phyloP scores from a whole-genome alignment of 2,113 vertebrate genomes.

The Acrocephalus kingi region DNA sequence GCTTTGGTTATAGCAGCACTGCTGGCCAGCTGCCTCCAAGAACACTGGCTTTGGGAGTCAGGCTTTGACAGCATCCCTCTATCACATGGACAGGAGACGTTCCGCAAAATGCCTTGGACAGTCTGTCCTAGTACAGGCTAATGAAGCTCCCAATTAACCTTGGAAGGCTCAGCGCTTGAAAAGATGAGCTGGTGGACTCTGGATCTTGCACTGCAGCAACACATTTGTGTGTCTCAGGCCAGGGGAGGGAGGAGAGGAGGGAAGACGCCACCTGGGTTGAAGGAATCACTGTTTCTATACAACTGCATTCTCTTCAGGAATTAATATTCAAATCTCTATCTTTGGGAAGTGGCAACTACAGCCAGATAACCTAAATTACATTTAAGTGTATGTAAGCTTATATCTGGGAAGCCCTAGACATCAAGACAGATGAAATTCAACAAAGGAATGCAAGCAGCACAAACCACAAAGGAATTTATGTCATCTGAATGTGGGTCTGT shows the following conservation, averaged over 20 bases:
- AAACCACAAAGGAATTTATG: not conserved
- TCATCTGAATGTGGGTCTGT: not conserved
- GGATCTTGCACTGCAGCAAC: not conserved
- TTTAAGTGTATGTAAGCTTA: not conserved
- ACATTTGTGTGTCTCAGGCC: not conserved
- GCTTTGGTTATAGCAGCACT: not conserved
- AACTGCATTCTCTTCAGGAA: not conserved
- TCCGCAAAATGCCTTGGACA: not conserved
- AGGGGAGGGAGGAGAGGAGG: not conserved
- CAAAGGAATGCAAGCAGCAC: not conserved
- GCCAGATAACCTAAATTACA: not conserved
- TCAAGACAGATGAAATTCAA: not conserved
- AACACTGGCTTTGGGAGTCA: not conserved
- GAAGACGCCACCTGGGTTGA: not conserved
- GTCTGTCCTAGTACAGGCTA: not conserved
- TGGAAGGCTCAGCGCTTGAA: not conserved
- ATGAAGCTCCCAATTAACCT: not conserved
- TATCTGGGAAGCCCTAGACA: not conserved
- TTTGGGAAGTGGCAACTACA: not conserved
- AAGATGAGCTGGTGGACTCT: not conserved
- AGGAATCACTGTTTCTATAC: not conserved
- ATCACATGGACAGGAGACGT: accelerated
- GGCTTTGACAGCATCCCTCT: not conserved
- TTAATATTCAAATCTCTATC: not conserved
- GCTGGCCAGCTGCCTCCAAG: constrained; percentile 14